Evolutionary conservation across 2,797 vertebrate species (phyloP), one percentile per base, ranked within the genome.

Genomic region (Siniperca obscura): DNA sequence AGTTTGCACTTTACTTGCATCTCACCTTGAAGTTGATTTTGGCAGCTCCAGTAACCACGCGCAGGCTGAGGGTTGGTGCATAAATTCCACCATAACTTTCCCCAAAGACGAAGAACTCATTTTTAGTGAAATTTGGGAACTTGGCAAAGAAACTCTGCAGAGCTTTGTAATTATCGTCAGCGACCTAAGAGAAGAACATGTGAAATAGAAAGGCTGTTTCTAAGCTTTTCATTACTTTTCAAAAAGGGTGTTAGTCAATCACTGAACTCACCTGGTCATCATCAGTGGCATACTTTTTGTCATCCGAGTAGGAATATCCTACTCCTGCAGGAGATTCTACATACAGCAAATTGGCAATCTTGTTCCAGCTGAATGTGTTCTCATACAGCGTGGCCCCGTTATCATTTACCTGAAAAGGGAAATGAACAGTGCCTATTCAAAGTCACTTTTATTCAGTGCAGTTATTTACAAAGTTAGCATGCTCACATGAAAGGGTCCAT

Each of bases 31-130:
- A 93, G 90, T 96, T 96, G 55, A 96, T 90, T 44, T 90, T 92
- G n/a, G 87, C 71, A 1, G 67, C 36, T 86, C 92, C 93, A 0
- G 87, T 84, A 11, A 89, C 93, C 48, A 96, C 93, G 0, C 76
- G 91, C 59, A 94, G 82, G 80, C 95, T 95, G 53, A 96, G 94
- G 0, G 94, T 96, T 0, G 96, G 96, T 3, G 74, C 93, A 30
- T 96, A 96, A 61, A 96, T 92, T 1, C 96, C 96, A 12, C 95
- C 95, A 2, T 96, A 96, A 85, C 95, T 96, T 90, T 96, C 95
- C 14, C 95, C 96, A 55, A 95, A 94, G 74, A 96, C 94, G 74
- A 93, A 96, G 82, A 96, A 96, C 17, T 96, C 94, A 34, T 96
- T 96, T 65, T 78, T 71, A 34, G 93, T 94, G 85, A 95, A 96